Conservation (phyloP, 2,113 vertebrate species). For the Etheostoma spectabile region DNA sequence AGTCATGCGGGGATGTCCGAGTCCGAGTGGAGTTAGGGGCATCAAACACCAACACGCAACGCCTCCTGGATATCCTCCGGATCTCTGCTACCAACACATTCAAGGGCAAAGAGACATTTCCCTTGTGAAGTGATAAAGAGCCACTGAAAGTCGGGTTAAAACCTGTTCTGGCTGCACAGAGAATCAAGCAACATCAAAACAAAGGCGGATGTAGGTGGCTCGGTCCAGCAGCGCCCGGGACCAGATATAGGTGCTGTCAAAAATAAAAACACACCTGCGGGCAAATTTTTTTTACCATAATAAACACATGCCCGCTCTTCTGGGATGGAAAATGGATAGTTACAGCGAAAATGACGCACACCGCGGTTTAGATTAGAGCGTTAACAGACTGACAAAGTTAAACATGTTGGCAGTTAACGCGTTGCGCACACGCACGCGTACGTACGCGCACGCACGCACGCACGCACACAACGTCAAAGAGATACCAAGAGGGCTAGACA, state of each 20-base stretch:
- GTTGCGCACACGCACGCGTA: too few relatives aligned
- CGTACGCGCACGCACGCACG: too few relatives aligned
- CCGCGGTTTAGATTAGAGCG: background rate
- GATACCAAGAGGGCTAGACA: too few relatives aligned
- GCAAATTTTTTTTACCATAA: too few relatives aligned
- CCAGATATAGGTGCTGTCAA: conserved; percentile 26
- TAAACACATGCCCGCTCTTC: background rate
- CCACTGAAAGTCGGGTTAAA: background rate
- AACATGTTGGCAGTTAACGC: background rate
- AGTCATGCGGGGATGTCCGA: background rate
- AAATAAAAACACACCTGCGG: conserved; percentile 39
- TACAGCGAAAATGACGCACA: background rate
- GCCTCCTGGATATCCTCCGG: background rate
- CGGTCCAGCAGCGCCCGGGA: background rate
- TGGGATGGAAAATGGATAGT: background rate
- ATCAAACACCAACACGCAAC: background rate
- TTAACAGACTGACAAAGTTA: background rate
- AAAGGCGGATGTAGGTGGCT: background rate
- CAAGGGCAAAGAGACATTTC: conserved; percentile 3
- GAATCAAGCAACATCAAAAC: too few relatives aligned
- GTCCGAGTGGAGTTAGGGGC: background rate
- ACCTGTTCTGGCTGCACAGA: background rate
- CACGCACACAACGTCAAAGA: too few relatives aligned
- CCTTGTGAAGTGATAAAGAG: background rate
- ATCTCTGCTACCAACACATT: background rate